Conservation (phyloP, 2,113 vertebrate species). For the Aphyosemion australe region DNA sequence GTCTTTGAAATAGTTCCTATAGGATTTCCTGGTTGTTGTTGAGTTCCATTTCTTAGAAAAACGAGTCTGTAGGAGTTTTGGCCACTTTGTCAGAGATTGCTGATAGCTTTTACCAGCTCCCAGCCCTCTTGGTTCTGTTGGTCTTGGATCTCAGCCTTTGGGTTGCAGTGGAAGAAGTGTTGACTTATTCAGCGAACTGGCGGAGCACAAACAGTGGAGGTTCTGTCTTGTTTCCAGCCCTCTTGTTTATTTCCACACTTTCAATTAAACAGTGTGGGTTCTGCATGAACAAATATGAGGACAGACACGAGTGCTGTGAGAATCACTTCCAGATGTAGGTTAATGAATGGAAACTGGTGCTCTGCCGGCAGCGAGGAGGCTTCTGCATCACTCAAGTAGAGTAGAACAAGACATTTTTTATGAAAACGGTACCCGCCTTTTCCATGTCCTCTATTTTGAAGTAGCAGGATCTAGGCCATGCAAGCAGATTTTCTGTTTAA, state of each 20-base stretch:
- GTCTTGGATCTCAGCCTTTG: slow-evolving; percentile 50
- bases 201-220: slow-evolving; percentile 46
- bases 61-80: slow-evolving; percentile 15
- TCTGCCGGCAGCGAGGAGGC: slow-evolving; percentile 37
- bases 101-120: slow-evolving; percentile 32
- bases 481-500: slow-evolving; percentile 55
- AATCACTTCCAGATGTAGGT: slow-evolving; percentile 73
- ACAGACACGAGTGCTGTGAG: slow-evolving; percentile 28
- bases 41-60: slow-evolving; percentile 2
- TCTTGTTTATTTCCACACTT: slow-evolving; percentile 64
- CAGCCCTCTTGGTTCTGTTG: slow-evolving; percentile 43
- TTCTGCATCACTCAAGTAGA: slow-evolving; percentile 21
- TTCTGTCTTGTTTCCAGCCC: slow-evolving; percentile 46
- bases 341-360: slow-evolving; percentile 70
- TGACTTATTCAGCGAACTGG: slow-evolving; percentile 47
- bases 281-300: slow-evolving; percentile 51
- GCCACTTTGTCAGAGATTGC: slow-evolving; percentile 24
- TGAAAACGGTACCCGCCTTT: slow-evolving; percentile 25
- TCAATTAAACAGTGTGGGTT: slow-evolving; percentile 57
- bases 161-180: slow-evolving; percentile 46
- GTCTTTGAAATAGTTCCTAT: background rate
- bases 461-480: slow-evolving; percentile 69
- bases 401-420: slow-evolving; percentile 30
- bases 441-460: slow-evolving; percentile 38
- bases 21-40: background rate